Conservation (phyloP, 2,113 vertebrate genomes). For the Butastur rufipennis region DNA sequence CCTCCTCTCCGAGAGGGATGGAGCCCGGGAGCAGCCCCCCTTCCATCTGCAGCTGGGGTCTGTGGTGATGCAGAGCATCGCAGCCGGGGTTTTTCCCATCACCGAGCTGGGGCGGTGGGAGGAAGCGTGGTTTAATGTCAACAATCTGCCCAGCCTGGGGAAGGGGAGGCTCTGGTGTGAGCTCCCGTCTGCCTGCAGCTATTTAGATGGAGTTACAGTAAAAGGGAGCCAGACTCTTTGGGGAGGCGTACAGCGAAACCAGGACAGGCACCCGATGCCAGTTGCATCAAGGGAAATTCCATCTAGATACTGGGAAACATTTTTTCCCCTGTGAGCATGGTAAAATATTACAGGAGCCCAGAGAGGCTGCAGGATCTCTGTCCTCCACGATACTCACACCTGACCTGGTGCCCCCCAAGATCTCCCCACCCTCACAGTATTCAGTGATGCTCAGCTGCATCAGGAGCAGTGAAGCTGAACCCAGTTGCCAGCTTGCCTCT, state of each 20-base stretch:
- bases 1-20: neutral
- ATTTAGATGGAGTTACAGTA: neutral
- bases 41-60: neutral
- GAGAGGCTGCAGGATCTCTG: neutral
- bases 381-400: neutral
- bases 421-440: neutral
- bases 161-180: neutral
- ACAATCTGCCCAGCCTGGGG: neutral
- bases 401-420: neutral
- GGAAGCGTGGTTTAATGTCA: neutral
- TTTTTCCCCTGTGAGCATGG: neutral
- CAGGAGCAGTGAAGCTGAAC: neutral
- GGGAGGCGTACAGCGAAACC: neutral
- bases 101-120: neutral
- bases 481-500: neutral
- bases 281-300: slow-evolving; percentile 9
- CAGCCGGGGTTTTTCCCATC: neutral
- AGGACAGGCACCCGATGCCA: neutral
- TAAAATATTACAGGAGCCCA: neutral
- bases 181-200: neutral
- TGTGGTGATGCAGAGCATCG: neutral
- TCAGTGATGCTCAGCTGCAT: neutral
- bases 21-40: neutral
- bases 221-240: neutral
- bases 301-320: neutral